A percentile compares a stretch with the other conserved stretches of the same genome.
Conservation (phyloP, 2,797 vertebrate genomes). For the Tragelaphus oryx region DNA sequence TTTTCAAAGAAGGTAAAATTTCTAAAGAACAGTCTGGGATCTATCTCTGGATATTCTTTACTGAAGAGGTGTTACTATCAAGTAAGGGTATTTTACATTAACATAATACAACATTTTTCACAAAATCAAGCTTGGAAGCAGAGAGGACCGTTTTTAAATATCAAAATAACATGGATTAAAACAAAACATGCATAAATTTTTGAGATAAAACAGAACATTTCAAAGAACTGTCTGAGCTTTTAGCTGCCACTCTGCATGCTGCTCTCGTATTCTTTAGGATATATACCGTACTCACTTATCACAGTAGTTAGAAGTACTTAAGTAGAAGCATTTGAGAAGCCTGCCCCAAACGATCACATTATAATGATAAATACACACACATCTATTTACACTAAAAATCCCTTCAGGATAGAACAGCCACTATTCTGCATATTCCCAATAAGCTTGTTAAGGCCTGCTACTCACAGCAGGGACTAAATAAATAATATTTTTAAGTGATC, state of each 20-base stretch:
- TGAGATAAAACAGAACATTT: constrained; percentile 35
- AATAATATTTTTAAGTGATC: background rate
- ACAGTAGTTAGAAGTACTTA: background rate
- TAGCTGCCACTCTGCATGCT: background rate
- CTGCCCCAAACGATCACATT: background rate
- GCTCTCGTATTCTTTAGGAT: background rate
- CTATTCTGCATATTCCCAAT: background rate
- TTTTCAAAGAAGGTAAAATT: background rate
- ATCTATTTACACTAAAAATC: background rate
- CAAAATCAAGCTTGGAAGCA: background rate
- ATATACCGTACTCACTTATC: background rate
- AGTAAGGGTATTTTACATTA: background rate
- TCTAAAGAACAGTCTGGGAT: background rate
- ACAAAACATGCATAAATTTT: background rate
- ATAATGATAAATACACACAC: background rate
- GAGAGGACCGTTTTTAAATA: constrained; percentile 13
- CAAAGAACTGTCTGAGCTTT: constrained; percentile 27
- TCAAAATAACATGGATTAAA: background rate
- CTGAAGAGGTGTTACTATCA: background rate
- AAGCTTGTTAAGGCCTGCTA: constrained; percentile 25
- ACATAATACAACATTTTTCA: background rate
- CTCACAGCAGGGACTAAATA: background rate
- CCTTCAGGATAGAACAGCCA: background rate
- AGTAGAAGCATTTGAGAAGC: background rate
- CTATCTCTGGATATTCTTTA: background rate